Evolutionary conservation across 1,140 invertebrate species (phyloP), one percentile per base, ranked within the genome.

Genomic region (Achroia grisella): DNA sequence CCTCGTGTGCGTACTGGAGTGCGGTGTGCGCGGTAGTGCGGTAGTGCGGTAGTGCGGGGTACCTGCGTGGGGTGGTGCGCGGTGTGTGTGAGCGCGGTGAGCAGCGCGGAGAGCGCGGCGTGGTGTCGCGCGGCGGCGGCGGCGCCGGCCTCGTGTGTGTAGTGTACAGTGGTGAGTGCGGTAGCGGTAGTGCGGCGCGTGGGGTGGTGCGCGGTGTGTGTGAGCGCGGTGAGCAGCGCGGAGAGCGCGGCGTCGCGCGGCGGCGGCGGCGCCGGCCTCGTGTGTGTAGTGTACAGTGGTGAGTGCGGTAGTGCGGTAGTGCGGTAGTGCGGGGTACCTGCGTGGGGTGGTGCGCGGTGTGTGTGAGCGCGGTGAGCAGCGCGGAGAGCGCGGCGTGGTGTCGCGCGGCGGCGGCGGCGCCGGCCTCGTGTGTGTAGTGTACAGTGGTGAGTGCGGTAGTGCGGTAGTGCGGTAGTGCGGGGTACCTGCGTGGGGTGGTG

Each of bases 341-440:
- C 23, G 55, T 48, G 11, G 51, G 56, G 10, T 55, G 53, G n/a
- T 49, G 45, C n/a, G 47, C 30, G 28, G n/a, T n/a, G n/a, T 44
- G 49, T 10, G 66, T 63, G 39, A 72, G 67, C n/a, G 74, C 69
- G 5, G 48, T 32, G 3, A 70, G 60, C 45, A 74, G 52, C 35
- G 71, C 62, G 29, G 46, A 29, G 6, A 71, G 59, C 48, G 73
- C 76, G 11, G 71, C 66, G 58, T 68, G 76, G 33, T 72, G 73
- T 0, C 60, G 48, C 10, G 40, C 48, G 34, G 62, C 62, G 33
- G 62, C 68, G 34, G 71, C 78, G 28, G 72, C 64, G 50, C 74
- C 74, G 48, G 66, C 67, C 60, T 71, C 72, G 62, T 72, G 71
- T 44, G 72, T 76, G 54, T 67, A 72, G n/a, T n/a, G n/a, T n/a